phyloP scores from a whole-genome alignment of 2,888 invertebrate species.

The Margaritifera margaritifera region DNA sequence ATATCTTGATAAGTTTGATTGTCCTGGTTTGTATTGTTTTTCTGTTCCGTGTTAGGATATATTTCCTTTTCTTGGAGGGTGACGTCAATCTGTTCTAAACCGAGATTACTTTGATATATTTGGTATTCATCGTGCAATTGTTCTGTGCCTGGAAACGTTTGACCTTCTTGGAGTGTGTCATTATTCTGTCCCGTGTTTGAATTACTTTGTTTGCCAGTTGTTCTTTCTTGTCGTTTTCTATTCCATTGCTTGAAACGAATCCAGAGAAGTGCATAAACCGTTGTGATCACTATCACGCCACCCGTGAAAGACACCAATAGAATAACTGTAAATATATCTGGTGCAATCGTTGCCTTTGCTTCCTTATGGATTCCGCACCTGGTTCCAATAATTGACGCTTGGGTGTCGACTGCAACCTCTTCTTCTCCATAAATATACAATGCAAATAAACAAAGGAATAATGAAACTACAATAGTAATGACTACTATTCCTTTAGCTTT shows the following conservation, averaged over 20 bases:
- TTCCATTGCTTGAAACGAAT: conserved; percentile 34
- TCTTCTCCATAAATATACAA: conserved; percentile 26
- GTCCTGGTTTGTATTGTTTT: too few relatives aligned
- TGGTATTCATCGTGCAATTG: too few relatives aligned
- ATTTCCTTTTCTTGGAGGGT: too few relatives aligned
- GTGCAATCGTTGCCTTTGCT: conserved; percentile 20
- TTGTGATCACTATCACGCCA: conserved; percentile 25
- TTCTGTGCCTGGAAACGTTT: too few relatives aligned
- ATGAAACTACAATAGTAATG: conserved; percentile 5
- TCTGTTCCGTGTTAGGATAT: too few relatives aligned
- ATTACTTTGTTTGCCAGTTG: conserved; percentile 6
- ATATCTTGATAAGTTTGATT: too few relatives aligned
- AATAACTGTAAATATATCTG: conserved; percentile 22
- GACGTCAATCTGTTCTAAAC: too few relatives aligned
- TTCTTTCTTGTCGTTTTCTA: conserved; percentile 15
- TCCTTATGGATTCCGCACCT: conserved; percentile 20
- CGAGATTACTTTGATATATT: too few relatives aligned
- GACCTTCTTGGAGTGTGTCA: too few relatives aligned
- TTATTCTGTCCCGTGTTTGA: too few relatives aligned
- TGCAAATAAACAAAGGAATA: conserved; percentile 16
- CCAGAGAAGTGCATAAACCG: conserved; percentile 31
- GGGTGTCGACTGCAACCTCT: conserved; percentile 13
- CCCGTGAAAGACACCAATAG: conserved; percentile 27
- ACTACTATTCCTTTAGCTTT: conserved; percentile 22
- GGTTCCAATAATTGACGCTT: conserved; percentile 13